Conservation (phyloP, 2,113 vertebrate genomes). For the Phalacrocorax aristotelis region DNA sequence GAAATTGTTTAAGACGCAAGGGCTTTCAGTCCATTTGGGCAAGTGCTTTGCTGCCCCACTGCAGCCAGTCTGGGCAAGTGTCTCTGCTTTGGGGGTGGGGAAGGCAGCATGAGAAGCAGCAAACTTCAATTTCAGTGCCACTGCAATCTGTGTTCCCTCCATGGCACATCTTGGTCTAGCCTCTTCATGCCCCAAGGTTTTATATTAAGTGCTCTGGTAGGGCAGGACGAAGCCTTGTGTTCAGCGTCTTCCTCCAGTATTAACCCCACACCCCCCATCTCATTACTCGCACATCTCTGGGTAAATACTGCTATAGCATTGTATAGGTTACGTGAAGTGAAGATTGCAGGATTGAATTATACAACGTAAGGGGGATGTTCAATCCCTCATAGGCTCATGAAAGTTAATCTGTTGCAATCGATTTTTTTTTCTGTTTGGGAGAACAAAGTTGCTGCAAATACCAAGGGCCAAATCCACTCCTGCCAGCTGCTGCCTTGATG, state of each 20-base stretch:
- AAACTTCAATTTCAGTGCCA: neutral
- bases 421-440: neutral
- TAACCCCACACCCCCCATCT: neutral
- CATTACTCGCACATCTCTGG: neutral
- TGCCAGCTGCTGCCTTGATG: fast-evolving
- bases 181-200: neutral
- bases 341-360: neutral
- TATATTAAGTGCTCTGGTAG: neutral
- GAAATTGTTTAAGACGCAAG: neutral
- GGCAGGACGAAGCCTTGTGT: neutral
- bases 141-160: neutral
- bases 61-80: neutral
- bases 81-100: neutral
- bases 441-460: neutral
- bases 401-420: neutral
- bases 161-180: neutral
- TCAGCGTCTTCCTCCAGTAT: neutral
- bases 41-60: neutral
- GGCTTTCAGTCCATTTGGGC: neutral
- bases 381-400: neutral
- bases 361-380: neutral
- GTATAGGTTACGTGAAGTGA: neutral
- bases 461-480: neutral
- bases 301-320: neutral
- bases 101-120: neutral